A percentile compares a stretch with the other conserved stretches of the same genome.
These are phyloP conservation scores for Addax nasomaculatus DNA, from an alignment of 2,113 vertebrate species.

Conservation along the genomic window DNA sequence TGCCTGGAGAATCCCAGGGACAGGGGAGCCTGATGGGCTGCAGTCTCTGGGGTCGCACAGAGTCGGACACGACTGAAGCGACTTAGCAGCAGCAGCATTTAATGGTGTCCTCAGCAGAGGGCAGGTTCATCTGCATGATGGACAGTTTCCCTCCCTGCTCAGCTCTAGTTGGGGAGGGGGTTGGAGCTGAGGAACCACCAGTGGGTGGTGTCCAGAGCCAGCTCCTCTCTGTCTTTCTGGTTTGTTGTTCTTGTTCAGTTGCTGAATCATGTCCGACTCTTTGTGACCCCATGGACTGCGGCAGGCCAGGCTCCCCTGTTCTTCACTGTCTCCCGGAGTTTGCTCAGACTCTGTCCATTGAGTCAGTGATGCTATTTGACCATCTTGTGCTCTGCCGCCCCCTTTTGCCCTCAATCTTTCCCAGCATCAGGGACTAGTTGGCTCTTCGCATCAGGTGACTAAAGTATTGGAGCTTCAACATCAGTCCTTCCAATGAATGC, in stretches of 20 bases:
- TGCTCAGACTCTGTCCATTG: neutral
- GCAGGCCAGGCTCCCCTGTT: neutral
- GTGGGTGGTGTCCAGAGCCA: fast-evolving
- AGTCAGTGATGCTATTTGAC: neutral
- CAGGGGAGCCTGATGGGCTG: too few relatives aligned
- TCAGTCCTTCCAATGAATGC: neutral
- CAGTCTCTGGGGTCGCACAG: too few relatives aligned
- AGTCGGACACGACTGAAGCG: too few relatives aligned
- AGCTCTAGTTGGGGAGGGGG: neutral
- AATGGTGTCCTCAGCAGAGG: neutral
- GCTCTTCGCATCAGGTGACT: neutral
- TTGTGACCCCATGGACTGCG: neutral
- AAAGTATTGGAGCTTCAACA: neutral
- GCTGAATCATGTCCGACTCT: neutral
- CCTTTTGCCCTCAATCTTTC: neutral
- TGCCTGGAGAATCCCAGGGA: too few relatives aligned
- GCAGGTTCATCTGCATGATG: neutral
- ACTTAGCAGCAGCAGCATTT: neutral
- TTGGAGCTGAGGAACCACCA: fast-evolving
- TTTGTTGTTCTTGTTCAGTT: neutral
- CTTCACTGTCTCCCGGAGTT: neutral
- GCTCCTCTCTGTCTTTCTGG: neutral
- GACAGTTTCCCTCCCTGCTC: too few relatives aligned
- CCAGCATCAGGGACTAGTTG: neutral
- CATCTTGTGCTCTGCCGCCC: neutral